These are phyloP conservation scores for Dicranocentrus wangi DNA, from an alignment of 2,888 invertebrate species.

Conservation along the genomic window DNA sequence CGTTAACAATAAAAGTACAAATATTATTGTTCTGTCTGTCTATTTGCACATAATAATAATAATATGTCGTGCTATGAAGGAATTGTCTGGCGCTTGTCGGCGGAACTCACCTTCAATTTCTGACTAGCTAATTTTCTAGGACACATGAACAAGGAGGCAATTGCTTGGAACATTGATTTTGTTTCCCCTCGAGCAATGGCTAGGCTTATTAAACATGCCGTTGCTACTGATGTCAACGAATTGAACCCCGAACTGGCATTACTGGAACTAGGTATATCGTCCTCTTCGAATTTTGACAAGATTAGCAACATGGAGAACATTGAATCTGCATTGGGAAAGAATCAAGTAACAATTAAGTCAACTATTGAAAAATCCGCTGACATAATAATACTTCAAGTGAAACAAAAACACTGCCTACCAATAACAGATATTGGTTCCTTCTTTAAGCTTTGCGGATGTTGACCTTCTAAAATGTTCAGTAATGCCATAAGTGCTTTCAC, in stretches of 20 bases:
- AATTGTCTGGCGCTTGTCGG: too few species aligned
- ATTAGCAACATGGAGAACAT: conserved; percentile 69
- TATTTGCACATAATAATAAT: too few species aligned
- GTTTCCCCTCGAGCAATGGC: conserved; percentile 95
- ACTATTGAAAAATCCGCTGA: background rate
- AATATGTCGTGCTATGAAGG: too few species aligned
- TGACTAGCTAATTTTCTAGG: conserved; percentile 73
- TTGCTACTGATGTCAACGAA: conserved; percentile 88
- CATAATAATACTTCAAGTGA: background rate
- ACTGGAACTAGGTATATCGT: conserved; percentile 74
- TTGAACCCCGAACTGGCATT: conserved; percentile 80
- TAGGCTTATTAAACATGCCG: conserved; percentile 92
- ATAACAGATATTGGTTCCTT: conserved; percentile 86
- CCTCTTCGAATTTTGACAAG: conserved; percentile 70
- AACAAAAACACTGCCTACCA: too few species aligned
- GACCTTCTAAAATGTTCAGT: conserved; percentile 92
- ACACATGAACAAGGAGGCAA: conserved; percentile 91
- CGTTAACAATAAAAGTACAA: background rate
- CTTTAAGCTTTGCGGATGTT: conserved; percentile 88
- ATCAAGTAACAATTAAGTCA: background rate
- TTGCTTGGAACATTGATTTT: conserved; percentile 89
- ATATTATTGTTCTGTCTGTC: too few species aligned
- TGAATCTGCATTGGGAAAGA: conserved; percentile 66
- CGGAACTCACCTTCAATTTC: conserved; percentile 68
- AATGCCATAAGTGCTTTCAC: conserved; percentile 90